A percentile compares a stretch with the other conserved stretches of the same genome.
phyloP scores from a whole-genome alignment of 2,797 vertebrate genomes.

The Ctenosaura bakeri region DNA sequence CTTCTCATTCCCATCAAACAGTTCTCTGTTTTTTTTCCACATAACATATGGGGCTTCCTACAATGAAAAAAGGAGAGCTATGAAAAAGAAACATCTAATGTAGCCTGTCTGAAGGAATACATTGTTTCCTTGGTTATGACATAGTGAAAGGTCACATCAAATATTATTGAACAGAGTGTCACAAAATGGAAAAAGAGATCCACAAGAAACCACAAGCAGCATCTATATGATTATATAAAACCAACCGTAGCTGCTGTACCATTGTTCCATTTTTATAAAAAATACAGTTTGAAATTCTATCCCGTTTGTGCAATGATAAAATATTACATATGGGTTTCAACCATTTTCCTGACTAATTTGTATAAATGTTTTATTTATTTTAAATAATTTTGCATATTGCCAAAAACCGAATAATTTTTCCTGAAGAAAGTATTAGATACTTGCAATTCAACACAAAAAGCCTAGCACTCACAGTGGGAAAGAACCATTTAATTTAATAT shows the following conservation, averaged over 20 bases:
- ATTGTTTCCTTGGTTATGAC: conserved; percentile 49
- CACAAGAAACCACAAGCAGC: conserved; percentile 41
- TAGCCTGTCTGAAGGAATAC: conserved; percentile 61
- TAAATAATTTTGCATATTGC: neutral
- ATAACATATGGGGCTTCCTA: conserved; percentile 99
- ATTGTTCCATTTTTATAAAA: neutral
- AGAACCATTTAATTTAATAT: neutral
- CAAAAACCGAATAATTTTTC: neutral
- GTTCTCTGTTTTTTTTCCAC: conserved; percentile 99
- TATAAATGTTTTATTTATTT: neutral
- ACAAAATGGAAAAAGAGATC: conserved; percentile 61
- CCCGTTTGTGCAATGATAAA: neutral
- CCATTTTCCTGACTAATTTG: neutral
- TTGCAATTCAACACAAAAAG: conserved; percentile 4
- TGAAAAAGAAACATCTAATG: conserved; percentile 80
- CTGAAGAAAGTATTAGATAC: neutral
- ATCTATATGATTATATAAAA: conserved; percentile 40
- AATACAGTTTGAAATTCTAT: neutral
- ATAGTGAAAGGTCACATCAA: conserved; percentile 47
- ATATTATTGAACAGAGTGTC: conserved; percentile 18
- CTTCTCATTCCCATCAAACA: conserved; percentile 97
- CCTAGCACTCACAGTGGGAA: neutral
- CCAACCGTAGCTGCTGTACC: conserved; percentile 32
- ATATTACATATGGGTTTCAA: neutral
- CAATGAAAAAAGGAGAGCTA: conserved; percentile 86